Evolutionary conservation across 2,797 vertebrate genomes (phyloP).

Genomic region (Esox masquinongy): DNA sequence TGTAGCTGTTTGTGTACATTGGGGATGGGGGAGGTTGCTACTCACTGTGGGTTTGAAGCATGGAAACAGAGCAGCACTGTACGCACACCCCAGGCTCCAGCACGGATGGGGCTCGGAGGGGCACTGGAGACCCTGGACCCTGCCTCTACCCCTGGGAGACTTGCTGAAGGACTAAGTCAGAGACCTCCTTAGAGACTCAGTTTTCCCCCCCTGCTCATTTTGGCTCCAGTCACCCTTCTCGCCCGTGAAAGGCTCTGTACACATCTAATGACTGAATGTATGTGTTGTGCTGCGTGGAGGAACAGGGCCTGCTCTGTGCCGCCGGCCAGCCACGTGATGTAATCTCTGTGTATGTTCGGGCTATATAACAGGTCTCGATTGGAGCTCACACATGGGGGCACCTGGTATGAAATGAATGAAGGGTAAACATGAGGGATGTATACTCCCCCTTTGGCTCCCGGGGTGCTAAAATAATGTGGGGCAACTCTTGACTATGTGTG

Average conservation of each 20-base stretch:
- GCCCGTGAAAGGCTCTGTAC: background rate
- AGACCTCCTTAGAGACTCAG: slow-evolving; percentile 17
- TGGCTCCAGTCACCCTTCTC: slow-evolving; percentile 5
- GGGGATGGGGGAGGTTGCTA: slow-evolving; percentile 17
- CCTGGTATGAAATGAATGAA: slow-evolving; percentile 41
- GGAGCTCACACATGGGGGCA: slow-evolving; percentile 35
- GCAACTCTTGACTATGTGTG: slow-evolving; percentile 2
- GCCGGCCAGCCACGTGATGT: slow-evolving; percentile 50
- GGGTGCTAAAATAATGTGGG: slow-evolving; percentile 14
- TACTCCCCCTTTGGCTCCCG: background rate
- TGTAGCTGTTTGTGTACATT: background rate
- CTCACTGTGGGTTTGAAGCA: slow-evolving; percentile 19
- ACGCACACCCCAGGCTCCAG: slow-evolving; percentile 11
- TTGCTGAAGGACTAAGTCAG: background rate
- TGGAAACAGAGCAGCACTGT: slow-evolving; percentile 38
- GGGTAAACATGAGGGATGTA: slow-evolving; percentile 24
- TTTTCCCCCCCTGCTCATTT: background rate
- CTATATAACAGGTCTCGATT: slow-evolving; percentile 39
- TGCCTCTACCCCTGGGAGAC: slow-evolving; percentile 12
- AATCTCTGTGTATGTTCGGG: slow-evolving; percentile 47
- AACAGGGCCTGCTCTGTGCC: slow-evolving; percentile 50
- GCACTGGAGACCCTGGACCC: slow-evolving; percentile 1
- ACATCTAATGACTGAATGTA: slow-evolving; percentile 9
- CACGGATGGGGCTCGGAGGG: slow-evolving; percentile 12
- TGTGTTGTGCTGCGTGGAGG: slow-evolving; percentile 12